phyloP scores from a whole-genome alignment of 2,797 vertebrate species.

The Etheostoma perlongum region DNA sequence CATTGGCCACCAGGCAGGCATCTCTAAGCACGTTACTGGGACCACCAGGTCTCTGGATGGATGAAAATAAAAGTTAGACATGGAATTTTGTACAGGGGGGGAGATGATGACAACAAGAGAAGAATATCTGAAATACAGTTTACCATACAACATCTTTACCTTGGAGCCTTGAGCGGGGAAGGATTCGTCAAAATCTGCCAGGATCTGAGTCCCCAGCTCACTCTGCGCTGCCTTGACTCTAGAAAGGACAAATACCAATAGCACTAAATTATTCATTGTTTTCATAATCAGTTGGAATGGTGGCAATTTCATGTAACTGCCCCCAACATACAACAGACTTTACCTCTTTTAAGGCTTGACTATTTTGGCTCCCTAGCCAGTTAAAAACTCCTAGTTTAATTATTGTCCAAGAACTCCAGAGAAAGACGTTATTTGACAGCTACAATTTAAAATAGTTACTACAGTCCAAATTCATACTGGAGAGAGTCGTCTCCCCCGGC shows the following conservation, averaged over 20 bases:
- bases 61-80: background rate
- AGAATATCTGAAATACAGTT: background rate
- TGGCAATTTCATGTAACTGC: conserved; percentile 9
- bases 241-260: conserved; percentile 22
- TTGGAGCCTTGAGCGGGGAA: conserved; percentile 97
- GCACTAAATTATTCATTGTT: conserved; percentile 3
- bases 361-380: background rate
- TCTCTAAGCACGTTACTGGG: conserved; percentile 97
- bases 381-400: conserved; percentile 19
- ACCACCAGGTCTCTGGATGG: conserved; percentile 90
- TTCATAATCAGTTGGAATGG: conserved; percentile 12
- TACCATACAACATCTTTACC: conserved; percentile 79
- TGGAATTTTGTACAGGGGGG: background rate
- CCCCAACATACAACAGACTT: background rate
- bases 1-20: conserved; percentile 95
- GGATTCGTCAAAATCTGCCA: conserved; percentile 97
- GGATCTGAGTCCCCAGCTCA: conserved; percentile 96
- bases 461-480: too few species aligned
- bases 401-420: background rate
- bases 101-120: too few species aligned
- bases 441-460: too few species aligned
- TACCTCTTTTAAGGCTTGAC: background rate
- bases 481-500: too few species aligned
- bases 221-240: conserved; percentile 98
- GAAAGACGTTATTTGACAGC: background rate